A percentile compares a stretch with the other conserved stretches of the same genome.
These are phyloP conservation scores for Galaxea fascicularis DNA, from an alignment of 92 coral and sea anemone genomes.

Conservation along the genomic window DNA sequence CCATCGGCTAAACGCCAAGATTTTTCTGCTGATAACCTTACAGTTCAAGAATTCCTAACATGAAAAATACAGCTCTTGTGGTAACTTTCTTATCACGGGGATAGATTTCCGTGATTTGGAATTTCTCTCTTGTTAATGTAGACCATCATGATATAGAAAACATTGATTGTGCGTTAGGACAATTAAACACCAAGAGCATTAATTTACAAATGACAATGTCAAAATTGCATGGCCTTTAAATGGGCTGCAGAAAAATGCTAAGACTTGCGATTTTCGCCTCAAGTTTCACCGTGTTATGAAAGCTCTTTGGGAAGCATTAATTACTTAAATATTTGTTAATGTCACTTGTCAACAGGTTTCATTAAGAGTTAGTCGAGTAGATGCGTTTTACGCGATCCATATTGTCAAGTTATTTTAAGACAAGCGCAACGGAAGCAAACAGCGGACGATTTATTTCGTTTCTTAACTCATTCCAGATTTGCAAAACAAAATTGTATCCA, in stretches of 20 bases:
- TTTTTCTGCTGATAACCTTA: slow-evolving; percentile 55
- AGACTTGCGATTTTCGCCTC: not conserved
- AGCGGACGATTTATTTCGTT: not conserved
- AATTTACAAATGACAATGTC: not conserved
- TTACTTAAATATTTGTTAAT: slow-evolving; percentile 74
- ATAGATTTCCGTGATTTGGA: not conserved
- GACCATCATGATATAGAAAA: too few species aligned
- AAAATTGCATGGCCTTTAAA: not conserved
- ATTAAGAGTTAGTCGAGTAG: slow-evolving; percentile 21
- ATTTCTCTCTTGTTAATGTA: not conserved
- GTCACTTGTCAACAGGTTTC: slow-evolving; percentile 53
- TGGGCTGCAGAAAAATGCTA: not conserved
- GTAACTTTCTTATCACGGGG: slow-evolving; percentile 1
- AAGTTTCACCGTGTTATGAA: slow-evolving; percentile 37
- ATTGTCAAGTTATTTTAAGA: not conserved
- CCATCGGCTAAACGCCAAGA: slow-evolving; percentile 35
- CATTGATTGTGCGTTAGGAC: not conserved
- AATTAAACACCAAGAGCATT: not conserved
- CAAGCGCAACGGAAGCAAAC: not conserved
- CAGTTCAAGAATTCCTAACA: slow-evolving; percentile 55
- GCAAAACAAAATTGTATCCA: too few species aligned
- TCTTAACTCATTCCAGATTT: slow-evolving; percentile 31
- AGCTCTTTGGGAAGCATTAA: slow-evolving; percentile 53
- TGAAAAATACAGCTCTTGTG: not conserved
- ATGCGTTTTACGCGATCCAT: slow-evolving; percentile 4